Conservation (phyloP, 1,140 invertebrate species). For the Ladona fulva region DNA sequence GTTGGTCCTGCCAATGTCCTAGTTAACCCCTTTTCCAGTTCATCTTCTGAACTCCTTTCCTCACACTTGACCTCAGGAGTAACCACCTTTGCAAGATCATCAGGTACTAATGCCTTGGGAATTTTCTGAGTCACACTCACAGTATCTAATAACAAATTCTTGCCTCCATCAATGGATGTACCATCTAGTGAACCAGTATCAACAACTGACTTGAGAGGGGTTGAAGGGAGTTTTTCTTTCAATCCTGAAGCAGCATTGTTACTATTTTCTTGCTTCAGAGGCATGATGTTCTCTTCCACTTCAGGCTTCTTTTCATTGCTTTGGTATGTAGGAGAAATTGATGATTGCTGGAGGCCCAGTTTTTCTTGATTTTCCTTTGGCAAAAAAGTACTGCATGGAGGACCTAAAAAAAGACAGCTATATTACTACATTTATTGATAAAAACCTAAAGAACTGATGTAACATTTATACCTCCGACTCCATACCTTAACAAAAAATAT, state of each 20-base stretch:
- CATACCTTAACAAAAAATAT: no score
- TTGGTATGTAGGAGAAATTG: background rate
- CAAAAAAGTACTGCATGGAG: background rate
- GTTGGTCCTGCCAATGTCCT: background rate
- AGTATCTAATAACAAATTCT: background rate
- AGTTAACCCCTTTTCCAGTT: background rate
- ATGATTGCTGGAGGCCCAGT: background rate
- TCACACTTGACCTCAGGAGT: background rate
- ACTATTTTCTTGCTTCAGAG: background rate
- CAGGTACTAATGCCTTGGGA: background rate
- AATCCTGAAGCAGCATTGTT: background rate
- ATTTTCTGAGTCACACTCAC: background rate
- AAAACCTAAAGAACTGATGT: no score
- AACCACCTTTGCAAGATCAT: background rate
- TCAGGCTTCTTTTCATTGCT: background rate
- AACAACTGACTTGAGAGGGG: background rate
- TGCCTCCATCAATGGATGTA: background rate
- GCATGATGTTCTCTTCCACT: background rate
- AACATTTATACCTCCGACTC: no score
- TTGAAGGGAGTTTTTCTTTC: background rate
- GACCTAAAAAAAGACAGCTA: background rate
- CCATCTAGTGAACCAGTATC: background rate
- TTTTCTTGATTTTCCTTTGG: background rate
- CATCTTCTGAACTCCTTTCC: background rate
- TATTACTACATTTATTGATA: no score